Percentiles rank a stretch among this genome's conserved stretches.
Conservation (phyloP, 2,888 invertebrate genomes). For the Dyspetes luteomarginatus region DNA sequence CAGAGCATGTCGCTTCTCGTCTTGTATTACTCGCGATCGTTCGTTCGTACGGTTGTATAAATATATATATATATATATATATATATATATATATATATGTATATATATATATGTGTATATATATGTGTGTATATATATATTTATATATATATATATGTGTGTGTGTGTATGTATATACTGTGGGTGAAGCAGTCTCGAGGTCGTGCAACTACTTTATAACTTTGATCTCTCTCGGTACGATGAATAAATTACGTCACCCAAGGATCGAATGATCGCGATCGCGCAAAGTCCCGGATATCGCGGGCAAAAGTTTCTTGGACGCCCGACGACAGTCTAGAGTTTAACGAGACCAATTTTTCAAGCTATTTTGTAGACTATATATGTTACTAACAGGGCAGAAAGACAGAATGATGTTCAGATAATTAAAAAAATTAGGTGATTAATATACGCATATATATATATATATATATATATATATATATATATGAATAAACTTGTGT, state of each 20-base stretch:
- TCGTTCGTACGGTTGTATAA: conserved; percentile 13
- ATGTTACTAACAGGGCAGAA: background rate
- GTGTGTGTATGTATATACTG: conserved; percentile 52
- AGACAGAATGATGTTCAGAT: background rate
- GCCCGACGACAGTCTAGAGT: background rate
- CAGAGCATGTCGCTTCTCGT: conserved; percentile 76
- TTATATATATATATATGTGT: background rate
- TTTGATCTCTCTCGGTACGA: conserved; percentile 48
- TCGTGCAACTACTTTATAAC: conserved; percentile 62
- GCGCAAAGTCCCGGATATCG: background rate
- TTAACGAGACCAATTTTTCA: background rate
- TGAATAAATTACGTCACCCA: conserved; percentile 24
- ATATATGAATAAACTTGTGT: background rate
- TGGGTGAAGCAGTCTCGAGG: conserved; percentile 60
- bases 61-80: background rate
- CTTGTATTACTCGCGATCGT: conserved; percentile 70
- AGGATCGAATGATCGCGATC: conserved; percentile 24
- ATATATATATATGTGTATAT: background rate
- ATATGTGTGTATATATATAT: conserved; percentile 13
- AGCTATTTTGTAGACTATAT: background rate
- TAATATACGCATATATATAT: background rate
- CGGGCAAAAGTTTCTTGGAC: background rate
- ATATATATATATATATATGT: background rate
- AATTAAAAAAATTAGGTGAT: conserved; percentile 26
- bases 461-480: background rate